Evolutionary conservation across 2,113 vertebrate species (phyloP).

Genomic region (Bufo bufo): DNA sequence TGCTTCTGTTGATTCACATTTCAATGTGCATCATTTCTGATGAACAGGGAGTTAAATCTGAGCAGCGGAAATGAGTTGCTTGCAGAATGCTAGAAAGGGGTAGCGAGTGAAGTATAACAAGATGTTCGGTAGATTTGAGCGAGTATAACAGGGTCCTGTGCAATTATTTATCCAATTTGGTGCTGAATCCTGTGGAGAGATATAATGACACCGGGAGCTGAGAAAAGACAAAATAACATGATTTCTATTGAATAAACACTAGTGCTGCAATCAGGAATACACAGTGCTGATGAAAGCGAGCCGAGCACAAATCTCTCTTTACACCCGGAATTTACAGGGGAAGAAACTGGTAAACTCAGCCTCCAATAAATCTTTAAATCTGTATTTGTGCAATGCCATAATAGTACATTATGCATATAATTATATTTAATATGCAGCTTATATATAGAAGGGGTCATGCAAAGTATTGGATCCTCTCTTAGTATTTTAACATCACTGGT

Average conservation of each 20-base stretch:
- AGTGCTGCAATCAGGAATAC: constrained; percentile 44
- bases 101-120: constrained; percentile 29
- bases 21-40: constrained; percentile 8
- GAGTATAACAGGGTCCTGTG: constrained; percentile 45
- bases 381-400: neutral
- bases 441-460: neutral
- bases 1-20: neutral
- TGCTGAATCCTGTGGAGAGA: constrained; percentile 54
- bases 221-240: constrained; percentile 55
- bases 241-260: constrained; percentile 56
- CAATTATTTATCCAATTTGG: constrained; percentile 57
- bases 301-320: constrained; percentile 31
- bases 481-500: no score
- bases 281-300: constrained; percentile 43
- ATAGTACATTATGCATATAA: neutral
- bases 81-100: neutral
- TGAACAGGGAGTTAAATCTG: constrained; percentile 29
- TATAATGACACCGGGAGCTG: constrained; percentile 49
- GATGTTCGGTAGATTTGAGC: constrained; percentile 29
- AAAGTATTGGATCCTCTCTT: no score
- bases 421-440: neutral
- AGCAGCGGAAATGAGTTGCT: constrained; percentile 8
- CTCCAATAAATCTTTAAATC: neutral
- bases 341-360: neutral
- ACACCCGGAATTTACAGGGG: constrained; percentile 21